Conservation (phyloP, 2,113 vertebrate genomes). For the Sciurus niger region DNA sequence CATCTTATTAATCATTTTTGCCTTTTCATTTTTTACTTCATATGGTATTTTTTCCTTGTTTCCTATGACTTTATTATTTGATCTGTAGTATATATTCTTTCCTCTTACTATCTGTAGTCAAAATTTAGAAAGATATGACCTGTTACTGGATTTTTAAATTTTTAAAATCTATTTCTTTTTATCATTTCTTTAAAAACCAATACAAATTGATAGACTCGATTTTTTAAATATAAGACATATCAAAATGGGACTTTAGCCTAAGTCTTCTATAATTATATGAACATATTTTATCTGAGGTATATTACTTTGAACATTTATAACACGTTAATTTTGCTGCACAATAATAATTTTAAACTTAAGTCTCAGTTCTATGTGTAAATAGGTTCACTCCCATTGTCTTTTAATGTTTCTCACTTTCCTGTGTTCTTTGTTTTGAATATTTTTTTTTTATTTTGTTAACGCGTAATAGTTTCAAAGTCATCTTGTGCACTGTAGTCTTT, state of each 20-base stretch:
- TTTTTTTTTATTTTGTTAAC: slow-evolving; percentile 1
- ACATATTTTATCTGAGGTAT: background rate
- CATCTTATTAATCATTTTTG: background rate
- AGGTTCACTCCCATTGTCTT: background rate
- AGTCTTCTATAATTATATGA: background rate
- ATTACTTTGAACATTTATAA: background rate
- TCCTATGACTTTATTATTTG: slow-evolving; percentile 12
- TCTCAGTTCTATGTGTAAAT: background rate
- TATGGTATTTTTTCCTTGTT: background rate
- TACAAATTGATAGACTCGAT: background rate
- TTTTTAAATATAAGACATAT: slow-evolving; percentile 28
- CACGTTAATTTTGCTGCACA: slow-evolving; percentile 30
- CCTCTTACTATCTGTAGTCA: background rate
- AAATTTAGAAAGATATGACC: background rate
- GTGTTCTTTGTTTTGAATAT: slow-evolving; percentile 1
- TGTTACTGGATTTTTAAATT: background rate
- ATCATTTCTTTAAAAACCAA: slow-evolving; percentile 29
- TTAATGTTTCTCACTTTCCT: background rate
- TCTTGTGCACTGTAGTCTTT: background rate
- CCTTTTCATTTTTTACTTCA: background rate
- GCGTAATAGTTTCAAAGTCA: background rate
- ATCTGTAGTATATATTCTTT: background rate
- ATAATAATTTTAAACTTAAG: slow-evolving; percentile 1
- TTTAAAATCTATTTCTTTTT: background rate
- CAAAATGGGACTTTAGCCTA: background rate